A percentile compares a stretch with the other conserved stretches of the same genome.
Evolutionary conservation across 2,797 vertebrate species (phyloP).

Genomic region (Strix occidentalis): DNA sequence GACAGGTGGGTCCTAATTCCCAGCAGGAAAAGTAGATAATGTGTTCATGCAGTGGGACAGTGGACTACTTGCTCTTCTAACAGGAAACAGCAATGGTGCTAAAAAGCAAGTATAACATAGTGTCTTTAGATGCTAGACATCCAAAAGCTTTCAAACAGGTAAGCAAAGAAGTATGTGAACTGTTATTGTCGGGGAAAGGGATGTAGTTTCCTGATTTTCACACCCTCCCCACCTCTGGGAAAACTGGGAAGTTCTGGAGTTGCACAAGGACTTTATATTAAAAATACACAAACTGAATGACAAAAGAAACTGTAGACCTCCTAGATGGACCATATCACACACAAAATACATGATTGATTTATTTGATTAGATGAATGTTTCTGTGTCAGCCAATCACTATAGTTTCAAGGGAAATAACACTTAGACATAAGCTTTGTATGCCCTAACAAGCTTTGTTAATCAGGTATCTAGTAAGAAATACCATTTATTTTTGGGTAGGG

Average conservation of each 20-base stretch:
- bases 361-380: not conserved
- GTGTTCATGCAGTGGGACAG: not conserved
- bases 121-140: not conserved
- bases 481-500: not conserved
- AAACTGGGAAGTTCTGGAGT: not conserved
- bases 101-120: not conserved
- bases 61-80: not conserved
- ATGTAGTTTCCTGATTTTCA: not conserved
- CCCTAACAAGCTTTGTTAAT: not conserved
- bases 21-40: not conserved
- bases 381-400: not conserved
- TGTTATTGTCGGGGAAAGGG: not conserved
- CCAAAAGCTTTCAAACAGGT: not conserved
- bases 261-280: not conserved
- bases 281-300: not conserved
- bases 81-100: not conserved
- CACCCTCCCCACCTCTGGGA: not conserved
- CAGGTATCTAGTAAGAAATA: not conserved
- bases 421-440: not conserved
- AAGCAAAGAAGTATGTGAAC: not conserved
- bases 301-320: not conserved
- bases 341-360: not conserved
- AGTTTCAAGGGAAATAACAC: not conserved
- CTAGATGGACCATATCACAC: not conserved
- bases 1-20: not conserved